A percentile compares a stretch with the other conserved stretches of the same genome.
phyloP scores from a whole-genome alignment of 2,888 invertebrate genomes.

The Piscicola geometra region DNA sequence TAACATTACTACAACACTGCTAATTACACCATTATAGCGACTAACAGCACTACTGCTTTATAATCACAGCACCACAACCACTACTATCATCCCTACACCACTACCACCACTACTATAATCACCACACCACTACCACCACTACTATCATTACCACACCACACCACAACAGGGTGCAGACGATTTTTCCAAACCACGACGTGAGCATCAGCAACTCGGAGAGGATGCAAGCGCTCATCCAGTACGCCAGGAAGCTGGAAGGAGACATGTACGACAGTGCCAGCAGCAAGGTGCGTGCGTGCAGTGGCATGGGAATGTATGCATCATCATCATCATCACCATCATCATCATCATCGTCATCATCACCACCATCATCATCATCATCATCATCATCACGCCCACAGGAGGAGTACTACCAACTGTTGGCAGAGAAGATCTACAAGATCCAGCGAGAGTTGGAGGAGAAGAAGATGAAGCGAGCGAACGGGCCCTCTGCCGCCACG shows the following conservation, averaged over 20 bases:
- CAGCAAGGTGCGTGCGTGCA: constrained; percentile 64
- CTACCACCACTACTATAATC: too few species aligned
- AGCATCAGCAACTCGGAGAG: constrained; percentile 90
- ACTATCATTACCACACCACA: background rate
- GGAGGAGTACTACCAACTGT: constrained; percentile 94
- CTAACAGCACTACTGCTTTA: too few species aligned
- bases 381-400: constrained; percentile 46
- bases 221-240: constrained; percentile 94
- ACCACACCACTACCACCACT: too few species aligned
- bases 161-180: constrained; percentile 85
- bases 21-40: too few species aligned
- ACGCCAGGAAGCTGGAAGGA: constrained; percentile 96
- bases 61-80: background rate
- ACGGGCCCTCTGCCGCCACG: constrained; percentile 13
- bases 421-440: constrained; percentile 99
- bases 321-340: background rate
- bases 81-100: too few species aligned
- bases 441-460: constrained; percentile 93
- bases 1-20: too few species aligned
- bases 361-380: background rate
- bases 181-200: constrained; percentile 96
- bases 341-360: background rate
- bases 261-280: constrained; percentile 99
- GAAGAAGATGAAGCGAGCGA: constrained; percentile 36
- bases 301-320: background rate